Conservation (phyloP, 2,888 invertebrate species). For the Eulithis prunata region DNA sequence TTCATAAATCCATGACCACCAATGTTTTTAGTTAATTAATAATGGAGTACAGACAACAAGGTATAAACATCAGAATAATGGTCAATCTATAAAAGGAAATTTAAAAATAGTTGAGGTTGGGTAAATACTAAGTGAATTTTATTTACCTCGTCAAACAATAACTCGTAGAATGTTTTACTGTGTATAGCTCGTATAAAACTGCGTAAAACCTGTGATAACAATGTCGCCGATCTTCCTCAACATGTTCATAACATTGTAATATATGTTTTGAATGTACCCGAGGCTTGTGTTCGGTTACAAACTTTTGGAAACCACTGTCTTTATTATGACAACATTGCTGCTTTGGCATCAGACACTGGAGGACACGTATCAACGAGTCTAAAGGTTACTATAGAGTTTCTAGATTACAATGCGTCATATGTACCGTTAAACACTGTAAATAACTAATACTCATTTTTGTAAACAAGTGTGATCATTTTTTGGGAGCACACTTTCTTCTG, state of each 20-base stretch:
- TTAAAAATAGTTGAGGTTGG: background rate
- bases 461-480: too few relatives aligned
- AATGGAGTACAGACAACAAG: too few relatives aligned
- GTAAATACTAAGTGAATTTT: background rate
- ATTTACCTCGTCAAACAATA: conserved; percentile 24
- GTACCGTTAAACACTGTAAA: too few relatives aligned
- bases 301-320: conserved; percentile 52
- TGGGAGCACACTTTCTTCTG: too few relatives aligned
- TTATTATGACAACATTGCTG: conserved; percentile 52
- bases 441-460: too few relatives aligned
- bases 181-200: conserved; percentile 39
- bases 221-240: conserved; percentile 41
- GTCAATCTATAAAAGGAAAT: background rate
- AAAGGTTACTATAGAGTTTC: background rate
- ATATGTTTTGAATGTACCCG: conserved; percentile 38
- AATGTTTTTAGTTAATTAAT: too few relatives aligned
- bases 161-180: conserved; percentile 1
- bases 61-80: background rate
- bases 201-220: conserved; percentile 24
- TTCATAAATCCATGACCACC: too few relatives aligned
- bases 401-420: too few relatives aligned
- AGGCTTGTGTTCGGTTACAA: conserved; percentile 41
- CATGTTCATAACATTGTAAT: conserved; percentile 27
- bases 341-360: conserved; percentile 31
- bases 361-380: conserved; percentile 45